Evolutionary conservation across 2,888 invertebrate species (phyloP).

Genomic region (Epirrita christyi): DNA sequence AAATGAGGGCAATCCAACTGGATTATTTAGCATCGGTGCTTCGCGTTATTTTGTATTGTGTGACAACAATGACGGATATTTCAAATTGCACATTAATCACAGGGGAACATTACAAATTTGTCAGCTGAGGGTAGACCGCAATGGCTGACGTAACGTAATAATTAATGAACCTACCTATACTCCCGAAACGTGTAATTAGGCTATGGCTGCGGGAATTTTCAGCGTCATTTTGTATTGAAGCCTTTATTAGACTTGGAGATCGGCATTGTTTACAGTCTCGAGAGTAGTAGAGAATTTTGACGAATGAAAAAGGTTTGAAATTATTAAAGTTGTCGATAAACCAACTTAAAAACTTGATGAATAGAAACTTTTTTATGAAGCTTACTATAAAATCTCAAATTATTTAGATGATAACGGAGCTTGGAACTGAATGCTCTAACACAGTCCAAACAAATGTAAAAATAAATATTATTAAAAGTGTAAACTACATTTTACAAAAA

Average conservation of each 20-base stretch:
- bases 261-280: too few species aligned
- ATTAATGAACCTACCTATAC: constrained; percentile 61
- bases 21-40: constrained; percentile 40
- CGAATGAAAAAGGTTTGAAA: neutral
- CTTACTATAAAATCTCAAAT: too few species aligned
- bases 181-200: constrained; percentile 54
- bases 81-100: constrained; percentile 65
- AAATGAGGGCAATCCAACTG: constrained; percentile 27
- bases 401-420: too few species aligned
- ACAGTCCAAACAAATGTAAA: too few species aligned
- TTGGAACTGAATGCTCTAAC: too few species aligned
- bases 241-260: constrained; percentile 6
- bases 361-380: too few species aligned
- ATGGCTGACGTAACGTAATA: constrained; percentile 50
- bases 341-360: too few species aligned
- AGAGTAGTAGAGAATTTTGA: neutral
- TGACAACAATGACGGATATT: constrained; percentile 62
- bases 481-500: too few species aligned
- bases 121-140: constrained; percentile 50
- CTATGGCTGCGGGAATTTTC: constrained; percentile 39
- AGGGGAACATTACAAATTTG: constrained; percentile 63
- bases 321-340: too few species aligned
- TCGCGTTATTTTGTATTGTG: constrained; percentile 40
- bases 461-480: too few species aligned
- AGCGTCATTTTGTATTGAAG: constrained; percentile 28